Evolutionary conservation across 2,797 vertebrate species (phyloP).

Genomic region (Threskiornis aethiopicus): DNA sequence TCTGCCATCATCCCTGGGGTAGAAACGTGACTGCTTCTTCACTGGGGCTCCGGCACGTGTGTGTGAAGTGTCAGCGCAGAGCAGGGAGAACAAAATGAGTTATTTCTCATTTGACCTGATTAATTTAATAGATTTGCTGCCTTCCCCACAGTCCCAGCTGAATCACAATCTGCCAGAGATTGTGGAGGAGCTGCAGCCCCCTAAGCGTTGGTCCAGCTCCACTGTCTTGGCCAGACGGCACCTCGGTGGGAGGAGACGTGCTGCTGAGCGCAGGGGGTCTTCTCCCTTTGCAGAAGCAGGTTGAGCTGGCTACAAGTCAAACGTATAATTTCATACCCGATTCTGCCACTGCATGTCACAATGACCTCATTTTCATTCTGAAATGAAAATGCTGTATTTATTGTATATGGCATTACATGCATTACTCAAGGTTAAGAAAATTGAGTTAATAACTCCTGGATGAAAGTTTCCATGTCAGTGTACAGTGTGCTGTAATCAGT

Average conservation of each 20-base stretch:
- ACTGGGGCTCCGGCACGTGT: fast-evolving
- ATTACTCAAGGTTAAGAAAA: not conserved
- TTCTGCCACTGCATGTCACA: not conserved
- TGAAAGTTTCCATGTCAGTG: not conserved
- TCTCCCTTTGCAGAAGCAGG: not conserved
- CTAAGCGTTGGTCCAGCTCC: not conserved
- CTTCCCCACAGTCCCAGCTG: not conserved
- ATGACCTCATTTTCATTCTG: not conserved
- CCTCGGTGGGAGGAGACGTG: fast-evolving
- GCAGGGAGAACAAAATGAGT: not conserved
- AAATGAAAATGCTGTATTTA: not conserved
- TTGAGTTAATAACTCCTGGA: not conserved
- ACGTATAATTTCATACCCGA: not conserved
- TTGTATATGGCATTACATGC: not conserved
- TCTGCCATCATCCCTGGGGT: not conserved
- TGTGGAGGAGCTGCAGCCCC: not conserved
- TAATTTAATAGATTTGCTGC: not conserved
- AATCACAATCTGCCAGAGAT: not conserved
- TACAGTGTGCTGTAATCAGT: not conserved
- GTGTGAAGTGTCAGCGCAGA: not conserved
- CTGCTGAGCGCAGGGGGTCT: not conserved
- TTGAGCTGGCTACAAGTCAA: not conserved
- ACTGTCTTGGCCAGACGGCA: fast-evolving
- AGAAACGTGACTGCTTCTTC: not conserved
- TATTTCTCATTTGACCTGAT: not conserved